Conservation (phyloP, 1,140 invertebrate genomes). For the Temnothorax nylanderi region DNA sequence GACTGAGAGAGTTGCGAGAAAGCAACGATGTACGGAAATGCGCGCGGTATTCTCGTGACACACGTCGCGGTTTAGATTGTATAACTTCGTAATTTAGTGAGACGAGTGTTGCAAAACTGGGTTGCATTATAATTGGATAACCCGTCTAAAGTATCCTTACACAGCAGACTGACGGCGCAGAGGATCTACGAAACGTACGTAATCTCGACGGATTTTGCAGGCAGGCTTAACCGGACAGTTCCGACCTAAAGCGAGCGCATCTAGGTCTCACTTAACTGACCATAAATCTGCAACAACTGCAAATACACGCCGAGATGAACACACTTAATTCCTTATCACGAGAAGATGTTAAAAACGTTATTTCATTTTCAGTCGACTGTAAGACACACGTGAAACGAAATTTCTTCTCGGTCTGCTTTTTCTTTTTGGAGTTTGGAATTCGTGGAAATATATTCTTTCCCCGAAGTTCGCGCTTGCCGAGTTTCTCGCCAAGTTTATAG, state of each 20-base stretch:
- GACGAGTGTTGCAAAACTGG: constrained; percentile 49
- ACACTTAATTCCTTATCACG: not conserved
- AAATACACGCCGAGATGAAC: not conserved
- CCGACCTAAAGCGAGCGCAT: constrained; percentile 6
- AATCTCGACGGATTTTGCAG: constrained; percentile 40
- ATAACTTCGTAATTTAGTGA: constrained; percentile 51
- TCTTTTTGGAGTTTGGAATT: not conserved
- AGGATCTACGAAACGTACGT: constrained; percentile 5
- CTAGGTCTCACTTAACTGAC: not conserved
- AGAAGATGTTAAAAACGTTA: not conserved
- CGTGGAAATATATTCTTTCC: constrained; percentile 17
- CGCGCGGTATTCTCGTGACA: constrained; percentile 8
- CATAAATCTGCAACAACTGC: constrained; percentile 23
- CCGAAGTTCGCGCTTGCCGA: not conserved
- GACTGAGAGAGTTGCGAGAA: not conserved
- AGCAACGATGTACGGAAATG: constrained; percentile 25
- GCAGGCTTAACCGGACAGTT: not conserved
- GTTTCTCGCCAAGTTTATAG: constrained; percentile 27
- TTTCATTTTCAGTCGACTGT: not conserved
- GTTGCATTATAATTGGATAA: constrained; percentile 59
- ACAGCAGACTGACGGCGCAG: not conserved
- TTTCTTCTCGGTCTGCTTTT: not conserved
- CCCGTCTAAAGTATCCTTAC: constrained; percentile 31
- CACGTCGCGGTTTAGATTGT: constrained; percentile 39
- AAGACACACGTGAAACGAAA: not conserved